Percentiles rank a stretch among this genome's conserved stretches.
phyloP scores from a whole-genome alignment of 2,888 invertebrate species.

The Lucinisca nassula region DNA sequence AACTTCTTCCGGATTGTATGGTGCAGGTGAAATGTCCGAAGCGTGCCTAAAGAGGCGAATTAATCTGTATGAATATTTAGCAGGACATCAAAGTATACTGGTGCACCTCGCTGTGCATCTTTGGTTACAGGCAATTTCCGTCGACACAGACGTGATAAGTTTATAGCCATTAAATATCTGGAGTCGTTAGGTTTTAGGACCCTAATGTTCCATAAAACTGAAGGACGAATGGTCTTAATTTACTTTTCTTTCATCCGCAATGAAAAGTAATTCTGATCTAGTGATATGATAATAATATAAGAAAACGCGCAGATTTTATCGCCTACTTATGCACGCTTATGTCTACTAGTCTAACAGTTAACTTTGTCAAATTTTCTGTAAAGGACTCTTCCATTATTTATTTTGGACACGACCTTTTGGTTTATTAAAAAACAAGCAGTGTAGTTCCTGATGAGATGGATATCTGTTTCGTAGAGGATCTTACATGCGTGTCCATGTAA shows the following conservation, averaged over 20 bases:
- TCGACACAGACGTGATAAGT: constrained; percentile 38
- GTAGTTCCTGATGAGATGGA: no score
- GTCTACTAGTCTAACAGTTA: no score
- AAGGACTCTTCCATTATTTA: no score
- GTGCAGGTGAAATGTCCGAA: background rate
- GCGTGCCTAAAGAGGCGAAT: background rate
- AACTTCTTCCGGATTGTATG: no score
- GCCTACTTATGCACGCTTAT: background rate
- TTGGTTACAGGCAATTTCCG: constrained; percentile 62
- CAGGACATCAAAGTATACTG: constrained; percentile 47
- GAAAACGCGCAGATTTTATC: constrained; percentile 6
- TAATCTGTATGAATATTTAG: background rate
- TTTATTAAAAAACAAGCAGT: no score
- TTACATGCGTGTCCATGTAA: no score
- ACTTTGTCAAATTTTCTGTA: no score
- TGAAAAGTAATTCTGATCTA: background rate
- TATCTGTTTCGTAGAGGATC: no score
- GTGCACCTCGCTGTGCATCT: background rate
- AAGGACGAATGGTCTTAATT: background rate
- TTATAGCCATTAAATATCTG: constrained; percentile 1
- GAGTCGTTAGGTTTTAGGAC: background rate
- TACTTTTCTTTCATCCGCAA: background rate
- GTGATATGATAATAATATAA: constrained; percentile 7
- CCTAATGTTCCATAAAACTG: background rate
- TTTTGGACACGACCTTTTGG: no score